Percentiles rank a stretch among this genome's conserved stretches.
Conservation (phyloP, 2,888 invertebrate species). For the Troilus luridus region DNA sequence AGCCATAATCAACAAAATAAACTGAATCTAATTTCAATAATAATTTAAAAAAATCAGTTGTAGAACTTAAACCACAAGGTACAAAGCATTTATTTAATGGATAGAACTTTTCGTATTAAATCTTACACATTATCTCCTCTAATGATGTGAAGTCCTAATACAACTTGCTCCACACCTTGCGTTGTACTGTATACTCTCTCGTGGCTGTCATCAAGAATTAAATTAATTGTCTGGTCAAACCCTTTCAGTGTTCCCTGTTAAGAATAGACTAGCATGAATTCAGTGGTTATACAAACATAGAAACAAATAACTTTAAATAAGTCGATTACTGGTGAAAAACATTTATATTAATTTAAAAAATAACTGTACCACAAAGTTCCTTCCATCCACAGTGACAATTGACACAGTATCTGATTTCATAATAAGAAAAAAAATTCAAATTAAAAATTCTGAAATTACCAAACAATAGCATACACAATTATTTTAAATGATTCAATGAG, state of each 20-base stretch:
- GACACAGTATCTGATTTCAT: conserved; percentile 62
- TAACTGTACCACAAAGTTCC: conserved; percentile 62
- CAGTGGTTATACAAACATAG: background rate
- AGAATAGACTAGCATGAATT: background rate
- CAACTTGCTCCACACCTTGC: conserved; percentile 94
- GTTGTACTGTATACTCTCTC: conserved; percentile 97
- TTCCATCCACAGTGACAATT: conserved; percentile 64
- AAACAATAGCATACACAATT: background rate
- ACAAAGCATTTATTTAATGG: background rate
- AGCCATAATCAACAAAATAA: background rate
- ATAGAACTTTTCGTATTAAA: background rate
- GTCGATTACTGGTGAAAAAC: background rate
- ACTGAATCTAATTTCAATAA: background rate
- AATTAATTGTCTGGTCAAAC: conserved; percentile 99
- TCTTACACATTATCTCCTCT: conserved; percentile 96
- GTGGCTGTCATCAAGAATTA: conserved; percentile 97
- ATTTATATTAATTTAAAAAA: background rate
- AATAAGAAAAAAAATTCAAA: conserved; percentile 50
- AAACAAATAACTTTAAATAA: background rate
- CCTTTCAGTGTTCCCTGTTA: conserved; percentile 93
- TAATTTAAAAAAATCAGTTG: background rate
- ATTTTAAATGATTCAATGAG: background rate
- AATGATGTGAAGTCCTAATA: conserved; percentile 96
- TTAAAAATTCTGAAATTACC: background rate
- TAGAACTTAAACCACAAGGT: background rate